Evolutionary conservation across 2,113 vertebrate species (phyloP), one percentile per base, ranked within the genome.

Genomic region (Neotragus pygmaeus): DNA sequence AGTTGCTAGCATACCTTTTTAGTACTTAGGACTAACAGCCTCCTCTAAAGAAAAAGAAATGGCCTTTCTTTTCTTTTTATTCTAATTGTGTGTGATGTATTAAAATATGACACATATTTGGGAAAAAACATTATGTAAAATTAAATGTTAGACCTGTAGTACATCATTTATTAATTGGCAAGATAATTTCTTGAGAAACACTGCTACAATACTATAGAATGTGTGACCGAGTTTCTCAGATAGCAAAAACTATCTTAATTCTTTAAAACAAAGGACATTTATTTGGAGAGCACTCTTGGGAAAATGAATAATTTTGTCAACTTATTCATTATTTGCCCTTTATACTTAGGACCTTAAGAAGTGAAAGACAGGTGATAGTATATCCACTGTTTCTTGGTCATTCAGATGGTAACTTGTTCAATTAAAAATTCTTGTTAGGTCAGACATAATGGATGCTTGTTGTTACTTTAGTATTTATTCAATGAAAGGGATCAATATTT

Each of bases 361-460:
- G 88, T 87, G 64, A 66, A 84, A 28, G 11, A 92, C 85, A 97
- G 96, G 85, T 93, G 53, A 95, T 90, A 97, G 15, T 93, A 45
- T 96, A 96, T 83, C 91, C 43, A 95, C 39, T 77, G 55, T 77
- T 6, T 4, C 64, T 58, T 13, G 15, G 49, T 86, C 90, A 51
- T 95, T 10, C 94, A 3, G 53, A 86, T 16, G 80, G 80, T 91
- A 97, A 97, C 94, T 97, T 96, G 92, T 96, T 97, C 96, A 97
- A 97, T 98, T 97, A 98, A 97, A 98, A 97, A 96, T 95, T 97
- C 96, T 95, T 97, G 95, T 98, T 98, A 97, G 96, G 96, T 98
- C 96, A 95, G 97, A 96, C 97, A 96, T 97, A 96, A 53, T 95
- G 95, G 91, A 96, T 89, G 93, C 96, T 96, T 66, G 8, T 66